Conservation (phyloP, 2,113 vertebrate genomes). For the Zootoca vivipara region DNA sequence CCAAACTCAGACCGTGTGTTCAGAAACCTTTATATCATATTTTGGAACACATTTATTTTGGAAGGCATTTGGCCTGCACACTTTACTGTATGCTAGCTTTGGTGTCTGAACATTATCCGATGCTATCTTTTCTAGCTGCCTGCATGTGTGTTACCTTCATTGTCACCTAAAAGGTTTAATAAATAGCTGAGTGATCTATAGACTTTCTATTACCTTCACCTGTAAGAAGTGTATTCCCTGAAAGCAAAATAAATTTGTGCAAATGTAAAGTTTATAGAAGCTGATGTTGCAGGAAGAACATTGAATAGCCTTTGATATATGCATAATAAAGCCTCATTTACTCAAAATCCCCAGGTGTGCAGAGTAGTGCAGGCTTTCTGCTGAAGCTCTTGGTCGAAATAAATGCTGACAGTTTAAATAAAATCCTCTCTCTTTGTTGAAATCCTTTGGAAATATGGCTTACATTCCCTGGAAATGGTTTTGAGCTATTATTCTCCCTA, state of each 20-base stretch:
- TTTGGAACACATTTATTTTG: background rate
- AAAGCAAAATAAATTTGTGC: conserved; percentile 23
- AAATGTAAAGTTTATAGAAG: conserved; percentile 6
- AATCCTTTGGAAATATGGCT: background rate
- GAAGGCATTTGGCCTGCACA: background rate
- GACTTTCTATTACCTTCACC: conserved; percentile 10
- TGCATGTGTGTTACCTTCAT: background rate
- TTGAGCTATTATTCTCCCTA: background rate
- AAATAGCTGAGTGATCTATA: background rate
- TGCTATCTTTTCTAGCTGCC: background rate
- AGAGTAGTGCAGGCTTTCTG: background rate
- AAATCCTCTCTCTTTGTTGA: too few species aligned
- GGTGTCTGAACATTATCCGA: background rate
- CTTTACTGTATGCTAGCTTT: background rate
- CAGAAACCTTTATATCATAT: too few species aligned
- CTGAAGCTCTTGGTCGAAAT: background rate
- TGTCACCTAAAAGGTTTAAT: conserved; percentile 14
- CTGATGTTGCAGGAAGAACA: conserved; percentile 29
- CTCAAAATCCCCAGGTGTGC: background rate
- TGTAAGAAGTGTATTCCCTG: background rate
- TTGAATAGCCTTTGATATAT: background rate
- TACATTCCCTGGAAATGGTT: background rate
- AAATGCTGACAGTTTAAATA: conserved; percentile 18
- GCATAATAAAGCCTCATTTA: background rate
- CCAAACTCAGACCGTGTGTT: too few species aligned